These are phyloP conservation scores for Hycleus phaleratus DNA, from an alignment of 1,140 invertebrate species.

Conservation along the genomic window DNA sequence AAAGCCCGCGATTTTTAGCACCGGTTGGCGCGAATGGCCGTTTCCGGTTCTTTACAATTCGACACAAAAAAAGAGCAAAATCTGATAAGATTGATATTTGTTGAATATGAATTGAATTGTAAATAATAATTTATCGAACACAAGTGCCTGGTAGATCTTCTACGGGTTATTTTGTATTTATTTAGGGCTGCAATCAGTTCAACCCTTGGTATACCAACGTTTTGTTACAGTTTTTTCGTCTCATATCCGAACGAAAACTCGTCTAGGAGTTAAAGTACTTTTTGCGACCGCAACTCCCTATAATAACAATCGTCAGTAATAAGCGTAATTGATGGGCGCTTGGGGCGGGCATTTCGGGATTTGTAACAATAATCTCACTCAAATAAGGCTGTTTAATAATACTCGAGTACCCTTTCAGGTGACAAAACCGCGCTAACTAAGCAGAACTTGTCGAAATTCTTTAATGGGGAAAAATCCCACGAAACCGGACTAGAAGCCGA, in stretches of 20 bases:
- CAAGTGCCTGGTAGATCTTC: too few species aligned
- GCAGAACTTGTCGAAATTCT: too few species aligned
- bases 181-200: neutral
- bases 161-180: too few species aligned
- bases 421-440: neutral
- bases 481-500: too few species aligned
- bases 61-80: too few species aligned
- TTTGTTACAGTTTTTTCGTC: conserved; percentile 13
- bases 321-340: conserved; percentile 21
- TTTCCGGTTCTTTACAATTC: too few species aligned
- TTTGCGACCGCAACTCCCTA: conserved; percentile 16
- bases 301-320: conserved; percentile 21
- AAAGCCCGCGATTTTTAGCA: conserved; percentile 5
- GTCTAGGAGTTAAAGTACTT: conserved; percentile 7
- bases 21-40: too few species aligned
- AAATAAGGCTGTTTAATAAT: neutral
- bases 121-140: too few species aligned
- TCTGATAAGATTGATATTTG: too few species aligned
- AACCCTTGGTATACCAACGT: conserved; percentile 8
- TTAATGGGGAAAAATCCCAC: too few species aligned
- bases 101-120: too few species aligned
- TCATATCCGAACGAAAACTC: conserved; percentile 6
- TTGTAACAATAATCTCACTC: conserved; percentile 11
- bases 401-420: neutral
- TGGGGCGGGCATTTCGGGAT: conserved; percentile 15